Base-by-base conservation (phyloP, 1,140 invertebrate genomes). In the Nebria ingens region DNA sequence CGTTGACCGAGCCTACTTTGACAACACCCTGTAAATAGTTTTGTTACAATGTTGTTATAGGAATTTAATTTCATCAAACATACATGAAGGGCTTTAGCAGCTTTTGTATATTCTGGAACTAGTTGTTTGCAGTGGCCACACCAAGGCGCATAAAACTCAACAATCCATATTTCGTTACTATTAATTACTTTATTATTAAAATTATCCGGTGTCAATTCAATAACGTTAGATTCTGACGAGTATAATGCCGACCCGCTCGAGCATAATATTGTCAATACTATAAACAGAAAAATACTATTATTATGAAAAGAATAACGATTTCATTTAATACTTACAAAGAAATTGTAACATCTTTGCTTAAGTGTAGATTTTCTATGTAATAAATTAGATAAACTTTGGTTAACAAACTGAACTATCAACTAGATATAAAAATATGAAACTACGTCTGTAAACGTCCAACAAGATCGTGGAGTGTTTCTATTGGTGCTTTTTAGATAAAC, bases 141-240 rank as follows among this genome's bases (percentile, higher is more conserved):
- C 93, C 93, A 97, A 1, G 92, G 92, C 0, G 93, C 93, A 74
- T 80, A 97, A 71, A 95, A 97, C 68, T 94, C 91, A n/a, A 97
- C 87, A 50, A 97, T 74, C 92, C 92, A 96, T 45, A 97, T 72
- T 63, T 86, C 81, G 74, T 95, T 87, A 60, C 88, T 83, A 59
- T 91, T 80, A 52, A 86, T 76, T 6, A 98, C 95, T 64, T 86
- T 73, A 60, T 76, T 81, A 59, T 98, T 84, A 71, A 99, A 99
- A 77, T 97, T 98, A 20, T 76, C 76, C 3, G 87, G 80, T n/a
- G 86, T 97, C 19, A 99, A 75, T 61, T 97, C 88, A 6, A 98
- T 76, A 3, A 99, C 94, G 70, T 89, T 89, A 56, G 89, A 89
- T 20, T 76, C 79, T 1, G 85, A 78, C 11, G 84, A 77, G 66